Evolutionary conservation across 2,113 vertebrate species (phyloP).

Genomic region (Petaurus breviceps): DNA sequence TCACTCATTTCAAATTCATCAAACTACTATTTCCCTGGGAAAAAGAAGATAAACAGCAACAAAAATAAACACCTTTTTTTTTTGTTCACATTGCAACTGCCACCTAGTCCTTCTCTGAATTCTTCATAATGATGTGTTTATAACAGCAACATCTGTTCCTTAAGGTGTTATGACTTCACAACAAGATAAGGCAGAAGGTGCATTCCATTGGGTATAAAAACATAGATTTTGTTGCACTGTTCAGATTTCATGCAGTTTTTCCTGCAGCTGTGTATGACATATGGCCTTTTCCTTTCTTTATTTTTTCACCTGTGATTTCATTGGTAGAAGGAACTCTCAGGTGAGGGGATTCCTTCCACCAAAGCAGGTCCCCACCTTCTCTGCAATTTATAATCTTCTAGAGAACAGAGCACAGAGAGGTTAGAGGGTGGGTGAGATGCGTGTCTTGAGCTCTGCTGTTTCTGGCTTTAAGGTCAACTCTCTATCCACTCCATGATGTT

Average conservation of each 20-base stretch:
- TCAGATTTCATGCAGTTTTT: conserved; percentile 8
- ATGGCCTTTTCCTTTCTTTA: neutral
- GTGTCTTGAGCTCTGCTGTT: neutral
- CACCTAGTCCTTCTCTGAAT: conserved; percentile 7
- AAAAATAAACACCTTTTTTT: neutral
- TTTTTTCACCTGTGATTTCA: too few relatives aligned
- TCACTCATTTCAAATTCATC: conserved; percentile 47
- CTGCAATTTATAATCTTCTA: neutral
- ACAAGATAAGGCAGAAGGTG: conserved; percentile 14
- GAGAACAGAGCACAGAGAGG: neutral
- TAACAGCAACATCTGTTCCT: conserved; percentile 41
- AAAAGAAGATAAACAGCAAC: neutral
- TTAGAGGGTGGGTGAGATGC: neutral
- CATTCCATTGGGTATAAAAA: neutral
- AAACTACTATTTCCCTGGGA: conserved; percentile 26
- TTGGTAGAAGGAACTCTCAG: too few relatives aligned
- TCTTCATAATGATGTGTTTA: neutral
- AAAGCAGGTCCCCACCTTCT: neutral
- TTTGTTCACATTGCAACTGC: neutral
- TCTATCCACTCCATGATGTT: neutral
- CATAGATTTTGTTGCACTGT: neutral
- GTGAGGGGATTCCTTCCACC: neutral
- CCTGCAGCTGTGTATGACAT: neutral
- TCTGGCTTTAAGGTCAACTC: neutral
- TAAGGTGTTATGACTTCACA: conserved; percentile 11